phyloP scores from a whole-genome alignment of 2,888 invertebrate genomes.

The Nipponacmea schrenckii region DNA sequence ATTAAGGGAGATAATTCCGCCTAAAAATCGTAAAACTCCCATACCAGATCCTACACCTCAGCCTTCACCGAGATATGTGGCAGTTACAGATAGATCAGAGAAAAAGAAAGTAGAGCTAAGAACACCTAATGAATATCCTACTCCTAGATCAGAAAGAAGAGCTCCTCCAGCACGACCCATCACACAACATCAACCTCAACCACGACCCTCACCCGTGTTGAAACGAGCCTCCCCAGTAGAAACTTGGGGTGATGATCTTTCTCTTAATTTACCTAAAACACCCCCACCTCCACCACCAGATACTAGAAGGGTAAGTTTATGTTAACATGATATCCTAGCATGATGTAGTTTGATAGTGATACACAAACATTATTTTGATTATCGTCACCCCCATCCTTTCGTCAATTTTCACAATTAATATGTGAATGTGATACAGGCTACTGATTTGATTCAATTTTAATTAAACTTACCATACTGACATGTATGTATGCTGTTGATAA shows the following conservation, averaged over 20 bases:
- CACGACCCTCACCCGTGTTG: slow-evolving; percentile 14
- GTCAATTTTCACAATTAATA: too few species aligned
- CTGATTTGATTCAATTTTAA: too few species aligned
- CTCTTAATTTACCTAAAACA: slow-evolving; percentile 43
- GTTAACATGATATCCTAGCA: neutral
- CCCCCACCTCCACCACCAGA: slow-evolving; percentile 46
- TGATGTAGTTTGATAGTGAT: too few species aligned
- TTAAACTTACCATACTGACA: too few species aligned
- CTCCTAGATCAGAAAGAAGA: slow-evolving; percentile 15
- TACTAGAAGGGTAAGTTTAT: slow-evolving; percentile 42
- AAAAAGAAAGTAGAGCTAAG: slow-evolving; percentile 17
- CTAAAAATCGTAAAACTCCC: slow-evolving; percentile 15
- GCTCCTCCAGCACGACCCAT: slow-evolving; percentile 19
- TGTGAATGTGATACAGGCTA: too few species aligned
- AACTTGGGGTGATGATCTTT: slow-evolving; percentile 46
- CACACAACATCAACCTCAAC: slow-evolving; percentile 19
- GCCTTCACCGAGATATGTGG: neutral
- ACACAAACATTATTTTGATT: too few species aligned
- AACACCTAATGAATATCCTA: slow-evolving; percentile 10
- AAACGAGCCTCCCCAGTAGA: slow-evolving; percentile 33
- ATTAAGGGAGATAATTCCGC: slow-evolving; percentile 36
- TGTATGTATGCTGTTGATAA: too few species aligned
- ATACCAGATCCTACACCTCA: slow-evolving; percentile 18
- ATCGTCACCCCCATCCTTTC: too few species aligned
- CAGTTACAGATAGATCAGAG: slow-evolving; percentile 14